A percentile compares a stretch with the other conserved stretches of the same genome.
phyloP scores from a whole-genome alignment of 2,797 vertebrate genomes.

The Masticophis lateralis region DNA sequence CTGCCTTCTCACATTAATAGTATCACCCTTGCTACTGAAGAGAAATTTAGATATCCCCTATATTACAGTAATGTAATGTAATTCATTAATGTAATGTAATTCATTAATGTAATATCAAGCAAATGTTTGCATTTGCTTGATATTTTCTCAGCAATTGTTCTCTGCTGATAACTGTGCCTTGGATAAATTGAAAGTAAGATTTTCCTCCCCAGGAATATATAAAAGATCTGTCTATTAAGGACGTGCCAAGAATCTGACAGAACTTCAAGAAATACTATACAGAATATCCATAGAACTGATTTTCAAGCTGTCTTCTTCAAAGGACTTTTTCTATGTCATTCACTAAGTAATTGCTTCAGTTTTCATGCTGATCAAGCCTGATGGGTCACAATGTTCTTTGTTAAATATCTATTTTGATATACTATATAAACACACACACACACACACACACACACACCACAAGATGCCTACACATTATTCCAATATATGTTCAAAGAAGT shows the following conservation, averaged over 20 bases:
- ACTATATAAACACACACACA: not conserved
- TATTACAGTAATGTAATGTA: not conserved
- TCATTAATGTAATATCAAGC: too few species aligned
- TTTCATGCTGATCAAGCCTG: not conserved
- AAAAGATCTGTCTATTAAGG: slow-evolving; percentile 47
- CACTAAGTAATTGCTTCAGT: not conserved
- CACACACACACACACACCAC: not conserved
- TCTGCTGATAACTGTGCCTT: slow-evolving; percentile 46
- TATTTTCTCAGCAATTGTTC: slow-evolving; percentile 38
- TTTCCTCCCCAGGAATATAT: not conserved
- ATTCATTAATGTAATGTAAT: too few species aligned
- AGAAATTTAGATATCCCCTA: not conserved
- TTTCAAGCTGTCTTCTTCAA: not conserved
- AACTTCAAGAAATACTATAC: slow-evolving; percentile 34
- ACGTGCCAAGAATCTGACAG: slow-evolving; percentile 37
- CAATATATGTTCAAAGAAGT: not conserved
- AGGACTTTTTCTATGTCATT: not conserved
- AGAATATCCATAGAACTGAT: not conserved
- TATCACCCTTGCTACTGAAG: slow-evolving; percentile 21
- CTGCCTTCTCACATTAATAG: slow-evolving; percentile 33
- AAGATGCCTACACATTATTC: not conserved
- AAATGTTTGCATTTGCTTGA: slow-evolving; percentile 35
- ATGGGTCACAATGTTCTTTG: not conserved
- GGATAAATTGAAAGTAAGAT: slow-evolving; percentile 52
- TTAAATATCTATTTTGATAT: not conserved